Percentiles rank a stretch among this genome's conserved stretches.
phyloP scores from a whole-genome alignment of 2,888 invertebrate species.

The Lycocerus yunnanus region DNA sequence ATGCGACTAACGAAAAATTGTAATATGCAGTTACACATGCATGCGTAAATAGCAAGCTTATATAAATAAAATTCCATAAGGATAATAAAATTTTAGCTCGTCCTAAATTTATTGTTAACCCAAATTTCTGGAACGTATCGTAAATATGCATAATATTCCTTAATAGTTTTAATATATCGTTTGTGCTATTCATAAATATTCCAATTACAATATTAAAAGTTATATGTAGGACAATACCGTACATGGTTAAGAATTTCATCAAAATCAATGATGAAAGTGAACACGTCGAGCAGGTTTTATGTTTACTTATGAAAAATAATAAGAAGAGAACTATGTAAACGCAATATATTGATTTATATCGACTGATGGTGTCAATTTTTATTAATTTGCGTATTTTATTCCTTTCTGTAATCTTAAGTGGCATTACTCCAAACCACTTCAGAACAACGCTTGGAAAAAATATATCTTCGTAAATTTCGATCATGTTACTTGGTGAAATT shows the following conservation, averaged over 20 bases:
- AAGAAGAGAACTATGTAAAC: background rate
- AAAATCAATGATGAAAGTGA: background rate
- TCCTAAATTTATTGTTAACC: background rate
- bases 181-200: background rate
- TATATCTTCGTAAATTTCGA: background rate
- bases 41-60: background rate
- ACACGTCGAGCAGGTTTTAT: accelerated
- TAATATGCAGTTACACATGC: background rate
- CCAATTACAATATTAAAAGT: background rate
- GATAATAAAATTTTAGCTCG: background rate
- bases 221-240: background rate
- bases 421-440: background rate
- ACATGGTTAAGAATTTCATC: background rate
- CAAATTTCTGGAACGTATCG: background rate
- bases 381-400: background rate
- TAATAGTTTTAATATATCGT: background rate
- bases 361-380: background rate
- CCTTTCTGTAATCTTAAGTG: background rate
- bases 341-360: background rate
- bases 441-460: background rate
- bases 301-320: background rate
- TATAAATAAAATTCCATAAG: background rate
- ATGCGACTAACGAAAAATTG: background rate
- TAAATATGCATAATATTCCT: background rate
- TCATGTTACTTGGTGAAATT: background rate